Base-by-base conservation (phyloP, 2,888 invertebrate species). In the Agonopterix heracliana region DNA sequence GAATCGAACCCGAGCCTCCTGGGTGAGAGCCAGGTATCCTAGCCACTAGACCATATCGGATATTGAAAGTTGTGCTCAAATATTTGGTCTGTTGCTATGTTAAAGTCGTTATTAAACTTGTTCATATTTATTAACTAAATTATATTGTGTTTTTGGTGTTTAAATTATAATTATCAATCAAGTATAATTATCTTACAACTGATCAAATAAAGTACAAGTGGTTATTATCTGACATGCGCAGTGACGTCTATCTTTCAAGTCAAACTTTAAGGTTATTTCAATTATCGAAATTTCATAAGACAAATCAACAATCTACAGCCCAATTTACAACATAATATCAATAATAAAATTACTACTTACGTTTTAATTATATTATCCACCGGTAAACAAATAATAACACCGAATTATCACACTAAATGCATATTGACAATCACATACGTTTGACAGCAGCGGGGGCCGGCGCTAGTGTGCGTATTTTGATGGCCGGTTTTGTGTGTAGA, bases 31-130 rank as follows among this genome's bases (percentile, higher is more conserved):
- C 89, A 90, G 89, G 83, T 89, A 89, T 90, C 90, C 90, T 90
- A 90, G 85, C 90, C 90, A 90, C 89, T 90, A 90, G 90, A 90
- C 90, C 89, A 90, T 90, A 90, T 86, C 88, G 89, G 89, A 89
- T 74, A 2, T 5, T 74, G 72, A 68, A 65, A 60, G 55, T 62
- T 61, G 62, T 0, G 1, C 11, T 46, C 26, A 41, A 50, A 49
- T 38, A 36, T 8, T 43, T 10, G 13, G 11, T 40, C 40, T 36
- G 12, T 12, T 45, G 44, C 41, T 44, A 3, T n/a, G 3, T 38
- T 7, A 26, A 5, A 26, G 26, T 5, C 26, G 14, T 14, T 14
- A 14, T 14, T 14, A 2, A 14, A 26, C 5, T 26, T 26, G 26
- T 26, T 26, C 26, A 26, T 3, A 26, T 7, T 26, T 26, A 5